Evolutionary conservation across 1,140 invertebrate genomes (phyloP).

Genomic region (Grapholita molesta): DNA sequence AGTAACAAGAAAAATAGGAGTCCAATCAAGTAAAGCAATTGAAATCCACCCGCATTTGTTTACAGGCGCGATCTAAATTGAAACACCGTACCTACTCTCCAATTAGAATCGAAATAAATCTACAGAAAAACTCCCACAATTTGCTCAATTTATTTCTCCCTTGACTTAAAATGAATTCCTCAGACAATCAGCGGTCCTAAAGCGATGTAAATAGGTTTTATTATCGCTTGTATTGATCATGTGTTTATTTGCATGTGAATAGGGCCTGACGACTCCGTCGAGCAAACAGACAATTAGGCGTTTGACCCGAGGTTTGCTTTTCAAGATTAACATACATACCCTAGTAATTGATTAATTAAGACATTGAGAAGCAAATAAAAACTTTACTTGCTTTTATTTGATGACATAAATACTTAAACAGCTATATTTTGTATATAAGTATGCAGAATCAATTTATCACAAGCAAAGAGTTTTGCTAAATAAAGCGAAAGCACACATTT

Average conservation of each 20-base stretch:
- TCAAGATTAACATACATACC: neutral
- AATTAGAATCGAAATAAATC: conserved; percentile 13
- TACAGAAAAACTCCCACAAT: conserved; percentile 19
- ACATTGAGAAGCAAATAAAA: neutral
- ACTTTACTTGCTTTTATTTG: no score
- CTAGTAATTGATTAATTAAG: conserved; percentile 7
- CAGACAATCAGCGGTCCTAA: neutral
- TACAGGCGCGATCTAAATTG: neutral
- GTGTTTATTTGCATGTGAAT: conserved; percentile 22
- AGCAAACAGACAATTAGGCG: conserved; percentile 23
- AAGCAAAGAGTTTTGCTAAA: neutral
- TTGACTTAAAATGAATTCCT: neutral
- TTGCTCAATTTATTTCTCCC: conserved; percentile 19
- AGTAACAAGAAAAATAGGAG: neutral
- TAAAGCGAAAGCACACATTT: neutral
- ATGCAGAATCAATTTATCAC: no score
- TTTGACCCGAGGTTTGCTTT: conserved; percentile 19
- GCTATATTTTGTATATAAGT: no score
- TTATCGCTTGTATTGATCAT: neutral
- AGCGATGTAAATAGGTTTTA: neutral
- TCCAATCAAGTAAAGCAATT: conserved; percentile 1
- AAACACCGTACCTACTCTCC: neutral
- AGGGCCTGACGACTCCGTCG: conserved; percentile 12
- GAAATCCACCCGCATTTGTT: conserved; percentile 1
- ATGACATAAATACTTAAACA: no score